Conservation (phyloP, 1,140 invertebrate species). For the Neotoxoptera formosana region DNA sequence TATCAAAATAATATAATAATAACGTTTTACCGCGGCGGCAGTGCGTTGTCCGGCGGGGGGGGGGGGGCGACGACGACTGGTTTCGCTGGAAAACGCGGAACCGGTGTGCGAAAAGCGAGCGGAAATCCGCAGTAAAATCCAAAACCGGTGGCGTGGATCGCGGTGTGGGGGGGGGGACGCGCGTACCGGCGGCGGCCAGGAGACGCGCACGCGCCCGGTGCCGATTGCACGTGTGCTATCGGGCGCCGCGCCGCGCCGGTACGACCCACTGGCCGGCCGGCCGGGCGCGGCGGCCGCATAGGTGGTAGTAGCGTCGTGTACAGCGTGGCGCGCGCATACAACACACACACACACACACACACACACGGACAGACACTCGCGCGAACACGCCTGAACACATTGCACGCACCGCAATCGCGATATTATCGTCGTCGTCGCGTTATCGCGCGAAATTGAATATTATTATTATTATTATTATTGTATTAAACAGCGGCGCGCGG, state of each 20-base stretch:
- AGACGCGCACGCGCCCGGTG: constrained; percentile 43
- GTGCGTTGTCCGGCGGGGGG: too few species aligned
- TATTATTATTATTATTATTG: too few species aligned
- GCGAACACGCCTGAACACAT: too few species aligned
- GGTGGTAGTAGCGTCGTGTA: constrained; percentile 25
- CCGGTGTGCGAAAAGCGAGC: neutral
- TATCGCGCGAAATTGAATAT: neutral
- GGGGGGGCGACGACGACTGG: too few species aligned
- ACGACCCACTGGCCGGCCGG: constrained; percentile 27
- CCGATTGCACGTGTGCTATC: constrained; percentile 48
- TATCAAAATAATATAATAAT: too few species aligned
- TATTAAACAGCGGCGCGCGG: too few species aligned
- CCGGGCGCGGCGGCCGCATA: neutral
- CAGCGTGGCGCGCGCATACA: neutral
- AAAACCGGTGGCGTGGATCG: neutral
- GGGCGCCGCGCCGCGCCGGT: neutral
- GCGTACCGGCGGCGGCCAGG: neutral
- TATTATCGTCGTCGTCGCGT: neutral
- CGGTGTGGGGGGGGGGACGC: neutral
- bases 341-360: neutral
- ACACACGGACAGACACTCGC: neutral
- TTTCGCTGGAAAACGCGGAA: neutral
- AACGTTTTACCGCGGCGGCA: too few species aligned
- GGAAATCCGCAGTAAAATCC: neutral
- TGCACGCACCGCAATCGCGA: neutral